Conservation (phyloP, 2,113 vertebrate genomes). For the Caretta caretta region DNA sequence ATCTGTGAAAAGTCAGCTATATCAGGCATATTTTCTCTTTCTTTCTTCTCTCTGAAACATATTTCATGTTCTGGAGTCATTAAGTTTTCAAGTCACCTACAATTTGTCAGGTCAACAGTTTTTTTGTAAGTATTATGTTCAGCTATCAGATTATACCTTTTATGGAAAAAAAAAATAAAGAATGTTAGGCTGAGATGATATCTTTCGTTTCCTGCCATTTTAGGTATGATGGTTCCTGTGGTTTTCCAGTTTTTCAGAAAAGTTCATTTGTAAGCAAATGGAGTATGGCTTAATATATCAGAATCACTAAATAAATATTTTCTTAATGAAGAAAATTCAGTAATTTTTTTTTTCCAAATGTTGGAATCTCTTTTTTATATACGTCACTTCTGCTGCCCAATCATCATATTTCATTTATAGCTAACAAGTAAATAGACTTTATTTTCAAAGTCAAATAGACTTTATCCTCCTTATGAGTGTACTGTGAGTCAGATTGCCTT, state of each 20-base stretch:
- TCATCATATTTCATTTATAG: not conserved
- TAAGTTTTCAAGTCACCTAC: not conserved
- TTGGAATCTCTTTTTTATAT: not conserved
- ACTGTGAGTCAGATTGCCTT: not conserved
- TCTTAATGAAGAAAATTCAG: not conserved
- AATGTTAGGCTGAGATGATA: not conserved
- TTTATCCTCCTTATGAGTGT: not conserved
- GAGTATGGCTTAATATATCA: not conserved
- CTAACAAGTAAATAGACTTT: not conserved
- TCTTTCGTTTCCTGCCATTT: not conserved
- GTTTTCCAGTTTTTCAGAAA: not conserved
- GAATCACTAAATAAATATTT: not conserved
- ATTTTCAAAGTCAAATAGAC: not conserved
- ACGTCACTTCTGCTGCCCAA: not conserved
- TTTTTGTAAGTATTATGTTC: not conserved
- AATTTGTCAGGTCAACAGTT: not conserved
- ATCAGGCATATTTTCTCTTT: not conserved
- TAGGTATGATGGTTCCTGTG: not conserved
- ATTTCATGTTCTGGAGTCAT: not conserved
- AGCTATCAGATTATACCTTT: not conserved
- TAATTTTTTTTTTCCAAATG: not conserved
- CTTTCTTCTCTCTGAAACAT: not conserved
- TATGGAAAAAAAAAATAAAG: not conserved
- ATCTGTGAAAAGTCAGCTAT: not conserved
- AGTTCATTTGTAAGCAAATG: not conserved